Evolutionary conservation across 2,888 invertebrate species (phyloP).

Genomic region (Abscondita cerata): DNA sequence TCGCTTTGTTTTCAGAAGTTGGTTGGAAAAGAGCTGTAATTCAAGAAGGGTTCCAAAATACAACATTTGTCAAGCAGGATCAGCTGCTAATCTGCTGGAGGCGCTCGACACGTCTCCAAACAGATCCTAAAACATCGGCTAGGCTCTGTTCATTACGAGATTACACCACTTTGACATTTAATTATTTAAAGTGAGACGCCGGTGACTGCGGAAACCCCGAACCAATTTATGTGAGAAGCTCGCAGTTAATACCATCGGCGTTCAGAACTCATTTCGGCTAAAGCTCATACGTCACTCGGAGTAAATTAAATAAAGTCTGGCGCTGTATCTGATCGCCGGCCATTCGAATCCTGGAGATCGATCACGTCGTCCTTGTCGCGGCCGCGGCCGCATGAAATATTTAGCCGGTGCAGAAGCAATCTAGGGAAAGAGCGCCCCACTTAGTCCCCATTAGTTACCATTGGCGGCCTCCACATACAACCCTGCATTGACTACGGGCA

Average conservation of each 20-base stretch:
- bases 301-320: constrained; percentile 57
- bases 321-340: constrained; percentile 53
- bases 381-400: constrained; percentile 55
- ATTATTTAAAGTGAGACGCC: constrained; percentile 57
- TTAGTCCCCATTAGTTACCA: constrained; percentile 56
- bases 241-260: constrained; percentile 47
- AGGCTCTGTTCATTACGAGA: constrained; percentile 54
- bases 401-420: constrained; percentile 56
- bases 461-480: constrained; percentile 43
- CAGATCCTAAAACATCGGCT: constrained; percentile 51
- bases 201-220: constrained; percentile 52
- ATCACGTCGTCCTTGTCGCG: constrained; percentile 49
- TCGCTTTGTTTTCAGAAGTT: constrained; percentile 11
- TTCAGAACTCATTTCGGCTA: constrained; percentile 53
- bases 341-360: constrained; percentile 55
- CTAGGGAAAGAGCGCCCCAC: constrained; percentile 56
- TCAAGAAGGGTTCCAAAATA: constrained; percentile 35
- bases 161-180: constrained; percentile 57
- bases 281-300: constrained; percentile 55
- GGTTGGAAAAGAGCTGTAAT: constrained; percentile 24
- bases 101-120: constrained; percentile 48
- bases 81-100: constrained; percentile 48
- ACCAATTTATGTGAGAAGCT: constrained; percentile 55
- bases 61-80: constrained; percentile 52
- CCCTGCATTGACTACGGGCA: constrained; percentile 50